A percentile compares a stretch with the other conserved stretches of the same genome.
These are phyloP conservation scores for Eupithecia dodoneata DNA, from an alignment of 2,888 invertebrate species.

Conservation along the genomic window DNA sequence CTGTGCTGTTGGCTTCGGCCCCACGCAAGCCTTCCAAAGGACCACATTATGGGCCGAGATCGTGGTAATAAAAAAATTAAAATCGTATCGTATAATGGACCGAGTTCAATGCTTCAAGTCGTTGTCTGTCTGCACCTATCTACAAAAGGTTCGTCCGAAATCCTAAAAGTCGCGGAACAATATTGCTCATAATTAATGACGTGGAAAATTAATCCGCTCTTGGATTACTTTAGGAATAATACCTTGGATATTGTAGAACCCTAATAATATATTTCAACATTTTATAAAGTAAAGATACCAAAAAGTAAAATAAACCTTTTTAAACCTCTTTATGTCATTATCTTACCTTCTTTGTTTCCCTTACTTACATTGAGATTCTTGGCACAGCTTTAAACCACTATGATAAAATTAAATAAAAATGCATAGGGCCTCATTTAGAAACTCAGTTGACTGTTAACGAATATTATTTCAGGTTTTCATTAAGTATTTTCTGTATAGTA, in stretches of 20 bases:
- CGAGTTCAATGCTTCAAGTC: neutral
- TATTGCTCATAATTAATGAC: constrained; percentile 10
- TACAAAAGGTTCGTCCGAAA: neutral
- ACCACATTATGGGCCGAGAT: no score
- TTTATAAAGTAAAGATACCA: constrained; percentile 5
- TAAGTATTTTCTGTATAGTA: no score
- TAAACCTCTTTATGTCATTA: constrained; percentile 52
- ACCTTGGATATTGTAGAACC: neutral
- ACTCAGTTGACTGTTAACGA: neutral
- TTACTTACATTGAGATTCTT: constrained; percentile 45
- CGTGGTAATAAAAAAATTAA: no score
- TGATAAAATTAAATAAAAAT: constrained; percentile 12
- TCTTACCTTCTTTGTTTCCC: constrained; percentile 56
- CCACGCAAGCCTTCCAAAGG: no score
- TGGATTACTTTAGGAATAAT: neutral
- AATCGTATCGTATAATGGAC: neutral
- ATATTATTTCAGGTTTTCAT: neutral
- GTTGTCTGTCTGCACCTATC: neutral
- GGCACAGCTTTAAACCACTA: constrained; percentile 33
- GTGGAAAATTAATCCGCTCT: constrained; percentile 5
- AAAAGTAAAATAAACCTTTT: constrained; percentile 25
- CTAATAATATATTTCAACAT: neutral
- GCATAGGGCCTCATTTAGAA: neutral
- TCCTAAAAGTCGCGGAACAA: constrained; percentile 6
- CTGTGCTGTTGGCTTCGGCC: no score